Conservation (phyloP, 2,113 vertebrate species). For the Trematomus loennbergii region DNA sequence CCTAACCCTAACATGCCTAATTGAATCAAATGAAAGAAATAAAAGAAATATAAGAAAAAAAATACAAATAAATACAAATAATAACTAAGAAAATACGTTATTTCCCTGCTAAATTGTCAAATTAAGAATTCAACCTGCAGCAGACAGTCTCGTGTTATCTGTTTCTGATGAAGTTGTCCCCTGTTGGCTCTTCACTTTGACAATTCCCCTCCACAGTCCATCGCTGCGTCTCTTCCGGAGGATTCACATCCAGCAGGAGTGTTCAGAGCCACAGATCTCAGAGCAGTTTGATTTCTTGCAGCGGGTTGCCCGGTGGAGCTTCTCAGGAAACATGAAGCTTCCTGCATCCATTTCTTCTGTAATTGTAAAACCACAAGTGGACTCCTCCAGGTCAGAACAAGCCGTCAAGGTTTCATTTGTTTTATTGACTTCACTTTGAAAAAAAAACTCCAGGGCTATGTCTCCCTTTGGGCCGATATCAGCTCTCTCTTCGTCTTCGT, state of each 20-base stretch:
- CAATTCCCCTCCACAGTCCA: not conserved
- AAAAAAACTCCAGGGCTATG: constrained; percentile 2
- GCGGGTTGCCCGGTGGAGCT: constrained; percentile 26
- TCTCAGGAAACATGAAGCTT: constrained; percentile 18
- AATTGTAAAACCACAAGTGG: constrained; percentile 48
- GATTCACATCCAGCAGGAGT: constrained; percentile 35
- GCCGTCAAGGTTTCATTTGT: constrained; percentile 41
- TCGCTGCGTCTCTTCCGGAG: constrained; percentile 25
- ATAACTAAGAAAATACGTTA: too few species aligned
- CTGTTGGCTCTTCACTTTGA: constrained; percentile 28
- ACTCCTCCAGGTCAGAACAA: not conserved
- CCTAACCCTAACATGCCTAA: too few species aligned
- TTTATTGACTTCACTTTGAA: constrained; percentile 30
- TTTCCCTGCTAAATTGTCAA: not conserved
- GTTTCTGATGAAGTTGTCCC: not conserved
- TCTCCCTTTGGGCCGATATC: constrained; percentile 40
- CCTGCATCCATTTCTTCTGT: constrained; percentile 33
- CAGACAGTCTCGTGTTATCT: not conserved
- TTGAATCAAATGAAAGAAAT: not conserved
- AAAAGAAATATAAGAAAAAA: not conserved
- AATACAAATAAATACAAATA: too few species aligned
- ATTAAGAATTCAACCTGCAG: not conserved
- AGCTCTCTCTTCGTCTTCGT: constrained; percentile 12
- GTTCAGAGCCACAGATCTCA: constrained; percentile 34
- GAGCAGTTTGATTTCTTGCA: constrained; percentile 23